Base-by-base conservation (phyloP, 2,888 invertebrate genomes). In the Drosophila robusta region DNA sequence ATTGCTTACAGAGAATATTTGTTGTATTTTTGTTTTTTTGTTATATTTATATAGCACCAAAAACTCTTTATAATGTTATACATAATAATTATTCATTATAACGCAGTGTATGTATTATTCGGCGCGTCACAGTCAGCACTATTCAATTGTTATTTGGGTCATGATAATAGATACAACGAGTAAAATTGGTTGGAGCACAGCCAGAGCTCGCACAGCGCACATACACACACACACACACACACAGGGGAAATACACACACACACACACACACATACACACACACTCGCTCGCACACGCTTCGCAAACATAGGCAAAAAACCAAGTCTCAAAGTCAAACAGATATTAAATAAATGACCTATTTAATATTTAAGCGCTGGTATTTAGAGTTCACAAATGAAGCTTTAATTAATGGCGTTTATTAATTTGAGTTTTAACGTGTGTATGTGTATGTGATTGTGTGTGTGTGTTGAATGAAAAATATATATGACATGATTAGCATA, bases 291-390 rank as follows among this genome's bases (percentile, higher is more conserved):
- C 44, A 45, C 39, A 38, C 34, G 11, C 32, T 32, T 32, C 3
- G 11, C 11, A 32, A 42, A 56, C 24, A 46, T 32, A 58, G n/a
- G 51, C 36, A 63, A 26, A 34, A 54, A 26, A 32, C 3, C 11
- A 54, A 63, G 57, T 70, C 46, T 44, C 50, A 58, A 55, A 69
- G 63, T 64, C 63, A 65, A 32, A 55, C 54, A 44, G 24, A 51
- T 47, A 69, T 75, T 74, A 58, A 60, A 65, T 73, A 65, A 70
- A 57, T 74, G 42, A 55, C 62, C 70, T 70, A 74, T 57, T 75
- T 75, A 47, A 62, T 42, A 45, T 56, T 49, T 49, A 55, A 68
- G 58, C 64, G 55, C 32, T 57, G 39, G 38, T 16, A 24, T 61
- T 65, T 65, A 18, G 18, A 62, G 46, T 57, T 56, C 22, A 41